Evolutionary conservation across 2,797 vertebrate species (phyloP), one percentile per base, ranked within the genome.

Genomic region (Takifugu rubripes): DNA sequence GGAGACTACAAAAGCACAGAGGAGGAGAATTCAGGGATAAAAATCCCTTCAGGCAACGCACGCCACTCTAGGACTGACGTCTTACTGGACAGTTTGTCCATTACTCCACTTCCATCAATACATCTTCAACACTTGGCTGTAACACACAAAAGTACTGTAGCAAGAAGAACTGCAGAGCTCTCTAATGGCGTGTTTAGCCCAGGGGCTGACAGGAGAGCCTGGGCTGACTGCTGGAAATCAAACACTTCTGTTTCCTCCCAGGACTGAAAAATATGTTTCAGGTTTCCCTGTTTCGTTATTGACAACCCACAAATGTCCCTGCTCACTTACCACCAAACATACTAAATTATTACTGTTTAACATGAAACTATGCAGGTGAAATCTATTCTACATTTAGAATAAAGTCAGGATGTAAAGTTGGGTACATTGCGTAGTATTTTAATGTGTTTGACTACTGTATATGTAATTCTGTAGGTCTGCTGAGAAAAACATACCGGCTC

Each of bases 21-120:
- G 59, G 53, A 43, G 49, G 25, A 54, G 61, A 60, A 56, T 61
- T 67, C 40, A 63, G 47, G 75, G 59, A 21, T 24, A 62, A 70
- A 21, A 47, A 76, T 44, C 31, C 72, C 88, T 65, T 56, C 16
- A 65, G 83, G 86, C 81, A 48, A 43, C 7, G 64, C 70, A 67
- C 65, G 67, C 67, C 62, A 56, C 36, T 61, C 45, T 6, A 75
- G 50, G 64, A 68, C 57, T 68, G 60, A 56, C 25, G 60, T 66
- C 78, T 76, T 73, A 75, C 62, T 65, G 78, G 62, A 81, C 66
- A 70, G 60, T 52, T 12, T 57, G 61, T 82, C 81, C 79, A 85
- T 86, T 82, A 76, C 69, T 79, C 64, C 56, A 74, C 49, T 71
- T 77, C 68, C 72, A 67, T 82, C 72, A 69, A 69, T 74, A 68